These are phyloP conservation scores for Cottus gobio DNA, from an alignment of 2,113 vertebrate species.

Conservation along the genomic window DNA sequence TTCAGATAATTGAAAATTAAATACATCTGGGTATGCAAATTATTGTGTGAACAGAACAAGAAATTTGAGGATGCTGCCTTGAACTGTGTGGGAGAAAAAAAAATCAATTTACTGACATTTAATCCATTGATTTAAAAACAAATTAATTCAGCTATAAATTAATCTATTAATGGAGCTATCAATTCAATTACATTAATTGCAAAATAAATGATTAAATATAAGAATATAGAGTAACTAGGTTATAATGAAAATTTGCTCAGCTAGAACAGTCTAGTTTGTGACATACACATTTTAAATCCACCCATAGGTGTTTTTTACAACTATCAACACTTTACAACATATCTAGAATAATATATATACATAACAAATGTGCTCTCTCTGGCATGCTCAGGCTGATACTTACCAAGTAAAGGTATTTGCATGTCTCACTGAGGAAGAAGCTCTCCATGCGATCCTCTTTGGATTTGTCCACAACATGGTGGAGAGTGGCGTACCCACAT, in stretches of 20 bases:
- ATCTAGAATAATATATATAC: background rate
- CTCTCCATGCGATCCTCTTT: slow-evolving; percentile 99
- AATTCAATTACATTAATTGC: background rate
- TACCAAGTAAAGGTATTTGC: slow-evolving; percentile 98
- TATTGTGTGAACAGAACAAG: background rate
- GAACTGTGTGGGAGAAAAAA: background rate
- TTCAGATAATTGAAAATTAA: background rate
- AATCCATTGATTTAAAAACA: background rate
- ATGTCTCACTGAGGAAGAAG: slow-evolving; percentile 99
- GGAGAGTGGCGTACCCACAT: slow-evolving; percentile 97
- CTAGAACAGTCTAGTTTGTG: background rate
- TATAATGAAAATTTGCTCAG: background rate
- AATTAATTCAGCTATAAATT: background rate
- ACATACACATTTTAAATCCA: no score
- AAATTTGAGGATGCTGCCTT: background rate
- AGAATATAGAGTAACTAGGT: background rate
- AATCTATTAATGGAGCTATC: background rate
- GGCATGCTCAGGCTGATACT: slow-evolving; percentile 39
- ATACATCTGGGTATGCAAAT: background rate
- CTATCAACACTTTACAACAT: background rate
- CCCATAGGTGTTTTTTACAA: no score
- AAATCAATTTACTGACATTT: no score
- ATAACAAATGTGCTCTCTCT: background rate
- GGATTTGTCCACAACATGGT: slow-evolving; percentile 97
- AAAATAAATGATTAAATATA: background rate